Evolutionary conservation across 1,140 invertebrate species (phyloP).

Genomic region (Drosophila setifemur): DNA sequence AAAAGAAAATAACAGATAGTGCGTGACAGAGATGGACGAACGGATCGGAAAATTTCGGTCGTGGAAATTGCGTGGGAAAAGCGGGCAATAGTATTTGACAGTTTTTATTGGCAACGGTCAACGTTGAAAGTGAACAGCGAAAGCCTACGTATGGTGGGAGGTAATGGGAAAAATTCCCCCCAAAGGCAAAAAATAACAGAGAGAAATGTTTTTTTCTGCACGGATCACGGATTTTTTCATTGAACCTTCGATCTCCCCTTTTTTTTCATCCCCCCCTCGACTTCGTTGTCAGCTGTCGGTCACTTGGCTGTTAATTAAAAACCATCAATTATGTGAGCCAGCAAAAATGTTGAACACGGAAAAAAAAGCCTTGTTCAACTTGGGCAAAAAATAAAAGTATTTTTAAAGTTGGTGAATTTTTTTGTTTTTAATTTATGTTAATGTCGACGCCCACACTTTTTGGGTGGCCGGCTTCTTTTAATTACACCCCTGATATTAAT

Average conservation of each 20-base stretch:
- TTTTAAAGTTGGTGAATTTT: constrained; percentile 59
- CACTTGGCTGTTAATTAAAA: constrained; percentile 80
- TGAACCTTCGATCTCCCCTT: constrained; percentile 11
- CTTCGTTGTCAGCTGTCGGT: constrained; percentile 66
- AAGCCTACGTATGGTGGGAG: background rate
- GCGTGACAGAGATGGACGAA: constrained; percentile 1
- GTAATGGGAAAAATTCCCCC: constrained; percentile 22
- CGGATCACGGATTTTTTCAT: constrained; percentile 29
- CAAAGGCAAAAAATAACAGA: background rate
- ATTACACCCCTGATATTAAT: constrained; percentile 80
- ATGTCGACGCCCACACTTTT: constrained; percentile 44
- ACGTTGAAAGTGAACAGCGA: constrained; percentile 1
- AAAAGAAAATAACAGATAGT: too few relatives aligned
- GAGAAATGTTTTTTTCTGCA: constrained; percentile 15
- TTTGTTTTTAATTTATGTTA: constrained; percentile 80
- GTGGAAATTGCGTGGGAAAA: constrained; percentile 38
- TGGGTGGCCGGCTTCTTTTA: constrained; percentile 69
- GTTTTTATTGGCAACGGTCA: constrained; percentile 58
- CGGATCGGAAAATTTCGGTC: constrained; percentile 4
- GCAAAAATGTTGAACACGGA: constrained; percentile 28
- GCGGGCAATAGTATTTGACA: constrained; percentile 56
- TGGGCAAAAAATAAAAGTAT: constrained; percentile 5
- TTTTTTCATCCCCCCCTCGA: constrained; percentile 27
- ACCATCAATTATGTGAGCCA: constrained; percentile 73
- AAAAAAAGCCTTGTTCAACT: background rate